Percentiles rank a stretch among this genome's conserved stretches.
phyloP scores from a whole-genome alignment of 2,888 invertebrate genomes.

The Agrochola circellaris region DNA sequence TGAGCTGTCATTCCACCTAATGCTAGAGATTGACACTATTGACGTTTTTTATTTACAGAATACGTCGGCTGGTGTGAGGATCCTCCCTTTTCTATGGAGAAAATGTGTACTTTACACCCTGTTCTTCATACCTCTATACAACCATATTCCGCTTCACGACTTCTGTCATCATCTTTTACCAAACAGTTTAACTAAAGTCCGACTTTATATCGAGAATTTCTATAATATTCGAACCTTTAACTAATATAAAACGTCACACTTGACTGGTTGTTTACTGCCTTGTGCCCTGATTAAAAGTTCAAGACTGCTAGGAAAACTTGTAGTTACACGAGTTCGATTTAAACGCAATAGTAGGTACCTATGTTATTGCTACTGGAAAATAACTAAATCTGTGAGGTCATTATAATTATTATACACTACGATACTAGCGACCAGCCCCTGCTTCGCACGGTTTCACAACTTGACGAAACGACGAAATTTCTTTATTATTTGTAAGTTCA shows the following conservation, averaged over 20 bases:
- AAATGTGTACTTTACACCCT: too few relatives aligned
- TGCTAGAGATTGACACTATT: too few relatives aligned
- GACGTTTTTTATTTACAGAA: too few relatives aligned
- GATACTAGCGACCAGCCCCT: background rate
- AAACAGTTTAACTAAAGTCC: too few relatives aligned
- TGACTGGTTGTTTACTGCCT: constrained; percentile 4
- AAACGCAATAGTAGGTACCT: constrained; percentile 39
- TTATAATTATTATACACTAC: constrained; percentile 9
- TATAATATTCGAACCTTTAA: background rate
- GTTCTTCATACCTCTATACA: too few relatives aligned
- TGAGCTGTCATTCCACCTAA: too few relatives aligned
- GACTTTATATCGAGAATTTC: background rate
- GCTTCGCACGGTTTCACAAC: background rate
- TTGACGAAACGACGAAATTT: background rate
- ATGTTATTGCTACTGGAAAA: constrained; percentile 56
- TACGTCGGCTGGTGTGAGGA: too few relatives aligned
- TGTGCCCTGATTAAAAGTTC: constrained; percentile 62
- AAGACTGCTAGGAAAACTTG: constrained; percentile 72
- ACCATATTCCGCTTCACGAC: background rate
- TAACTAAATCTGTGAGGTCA: constrained; percentile 45
- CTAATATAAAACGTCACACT: background rate
- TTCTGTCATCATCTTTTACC: background rate
- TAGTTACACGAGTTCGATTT: constrained; percentile 54
- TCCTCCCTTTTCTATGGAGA: too few relatives aligned
- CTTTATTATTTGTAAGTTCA: background rate